A percentile compares a stretch with the other conserved stretches of the same genome.
These are phyloP conservation scores for Scolopax mira DNA, from an alignment of 2,113 vertebrate species.

Conservation along the genomic window DNA sequence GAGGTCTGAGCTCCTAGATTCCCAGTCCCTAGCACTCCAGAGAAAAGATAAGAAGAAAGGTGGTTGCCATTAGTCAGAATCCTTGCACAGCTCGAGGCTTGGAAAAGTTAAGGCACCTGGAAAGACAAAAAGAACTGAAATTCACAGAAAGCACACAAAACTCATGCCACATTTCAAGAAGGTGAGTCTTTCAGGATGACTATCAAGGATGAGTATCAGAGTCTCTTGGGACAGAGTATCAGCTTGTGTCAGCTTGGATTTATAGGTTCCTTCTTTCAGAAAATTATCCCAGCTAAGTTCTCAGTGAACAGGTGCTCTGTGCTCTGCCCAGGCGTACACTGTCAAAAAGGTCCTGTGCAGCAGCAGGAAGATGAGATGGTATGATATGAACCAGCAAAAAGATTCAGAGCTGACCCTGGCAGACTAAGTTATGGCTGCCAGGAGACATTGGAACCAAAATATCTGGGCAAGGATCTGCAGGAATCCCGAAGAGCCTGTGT, in stretches of 20 bases:
- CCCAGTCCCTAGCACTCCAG: not conserved
- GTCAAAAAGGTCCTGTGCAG: accelerated
- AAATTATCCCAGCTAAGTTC: not conserved
- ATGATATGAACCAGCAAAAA: not conserved
- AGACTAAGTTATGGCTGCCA: not conserved
- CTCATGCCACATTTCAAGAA: not conserved
- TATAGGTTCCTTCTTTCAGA: not conserved
- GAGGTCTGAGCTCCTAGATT: not conserved
- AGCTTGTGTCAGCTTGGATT: not conserved
- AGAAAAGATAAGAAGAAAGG: not conserved
- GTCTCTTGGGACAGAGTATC: not conserved
- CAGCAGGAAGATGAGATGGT: not conserved
- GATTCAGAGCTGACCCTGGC: not conserved
- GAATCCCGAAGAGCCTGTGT: not conserved
- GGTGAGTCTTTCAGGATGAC: not conserved
- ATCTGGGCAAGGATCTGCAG: not conserved
- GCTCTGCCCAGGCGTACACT: not conserved
- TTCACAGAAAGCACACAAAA: not conserved
- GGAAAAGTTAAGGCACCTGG: not conserved
- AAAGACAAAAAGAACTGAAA: not conserved
- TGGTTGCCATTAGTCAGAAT: not conserved
- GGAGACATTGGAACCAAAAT: not conserved
- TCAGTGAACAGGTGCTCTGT: not conserved
- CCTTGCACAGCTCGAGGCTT: not conserved
- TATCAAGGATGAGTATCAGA: not conserved